Conservation (phyloP, 2,113 vertebrate species). For the Nyctibius bracteatus region DNA sequence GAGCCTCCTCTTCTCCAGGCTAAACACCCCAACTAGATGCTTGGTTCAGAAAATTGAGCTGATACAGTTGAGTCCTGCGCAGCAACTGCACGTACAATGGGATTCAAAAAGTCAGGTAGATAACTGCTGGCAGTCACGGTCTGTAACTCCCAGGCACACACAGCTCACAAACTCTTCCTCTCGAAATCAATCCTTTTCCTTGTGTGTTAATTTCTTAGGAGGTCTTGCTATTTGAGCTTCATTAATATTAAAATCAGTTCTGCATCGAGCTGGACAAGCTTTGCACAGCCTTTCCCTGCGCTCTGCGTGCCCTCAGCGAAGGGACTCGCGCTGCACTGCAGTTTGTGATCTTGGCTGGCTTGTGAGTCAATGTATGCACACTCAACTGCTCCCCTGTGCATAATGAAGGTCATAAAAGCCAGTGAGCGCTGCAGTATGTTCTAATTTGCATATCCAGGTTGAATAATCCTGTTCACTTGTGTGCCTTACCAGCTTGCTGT, state of each 20-base stretch:
- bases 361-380: neutral
- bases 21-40: no score
- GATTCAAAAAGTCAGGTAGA: neutral
- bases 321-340: neutral
- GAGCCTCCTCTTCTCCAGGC: no score
- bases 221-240: neutral
- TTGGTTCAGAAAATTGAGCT: neutral
- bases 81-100: neutral
- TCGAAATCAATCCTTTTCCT: neutral
- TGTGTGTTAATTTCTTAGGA: neutral
- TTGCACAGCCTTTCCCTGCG: no score
- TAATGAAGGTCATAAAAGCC: neutral
- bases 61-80: neutral
- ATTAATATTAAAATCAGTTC: neutral
- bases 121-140: neutral
- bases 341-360: neutral
- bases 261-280: neutral
- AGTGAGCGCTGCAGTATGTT: neutral
- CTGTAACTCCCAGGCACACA: neutral
- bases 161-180: neutral
- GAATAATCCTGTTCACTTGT: neutral
- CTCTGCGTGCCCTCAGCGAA: neutral
- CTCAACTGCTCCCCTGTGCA: neutral
- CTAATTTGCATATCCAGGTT: neutral
- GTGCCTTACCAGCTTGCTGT: neutral